Evolutionary conservation across 2,888 invertebrate species (phyloP).

Genomic region (Therioaphis trifolii): DNA sequence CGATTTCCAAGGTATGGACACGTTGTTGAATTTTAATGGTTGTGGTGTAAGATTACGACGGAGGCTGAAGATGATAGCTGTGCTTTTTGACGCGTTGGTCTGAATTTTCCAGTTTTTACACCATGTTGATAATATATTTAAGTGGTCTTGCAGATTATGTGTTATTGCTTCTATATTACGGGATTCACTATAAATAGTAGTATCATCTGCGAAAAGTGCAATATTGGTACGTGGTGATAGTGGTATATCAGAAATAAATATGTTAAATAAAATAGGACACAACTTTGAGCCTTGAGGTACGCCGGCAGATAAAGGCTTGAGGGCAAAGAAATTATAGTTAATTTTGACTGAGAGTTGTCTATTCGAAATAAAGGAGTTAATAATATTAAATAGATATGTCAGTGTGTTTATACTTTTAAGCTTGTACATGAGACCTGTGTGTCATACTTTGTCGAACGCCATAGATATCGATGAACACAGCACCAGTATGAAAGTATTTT

Average conservation of each 20-base stretch:
- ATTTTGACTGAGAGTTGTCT: constrained; percentile 24
- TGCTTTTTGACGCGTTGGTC: neutral
- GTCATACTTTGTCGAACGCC: too few species aligned
- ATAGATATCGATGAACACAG: neutral
- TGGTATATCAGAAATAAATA: neutral
- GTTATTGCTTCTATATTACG: constrained; percentile 2
- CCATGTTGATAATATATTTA: neutral
- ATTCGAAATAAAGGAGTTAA: neutral
- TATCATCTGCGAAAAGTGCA: constrained; percentile 1
- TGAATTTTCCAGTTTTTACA: neutral
- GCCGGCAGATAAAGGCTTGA: too few species aligned
- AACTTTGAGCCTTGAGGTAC: constrained; percentile 20
- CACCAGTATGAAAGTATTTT: neutral
- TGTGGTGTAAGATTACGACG: neutral
- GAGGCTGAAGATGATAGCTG: neutral
- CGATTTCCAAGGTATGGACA: too few species aligned
- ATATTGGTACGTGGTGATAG: constrained; percentile 24
- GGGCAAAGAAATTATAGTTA: too few species aligned
- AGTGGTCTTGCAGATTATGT: neutral
- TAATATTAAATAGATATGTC: constrained; percentile 19
- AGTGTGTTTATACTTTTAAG: neutral
- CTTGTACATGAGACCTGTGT: neutral
- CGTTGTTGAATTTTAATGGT: neutral
- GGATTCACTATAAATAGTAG: neutral
- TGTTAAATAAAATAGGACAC: neutral